These are phyloP conservation scores for Hippopotamyrus pictus DNA, from an alignment of 2,797 vertebrate species.

Conservation along the genomic window DNA sequence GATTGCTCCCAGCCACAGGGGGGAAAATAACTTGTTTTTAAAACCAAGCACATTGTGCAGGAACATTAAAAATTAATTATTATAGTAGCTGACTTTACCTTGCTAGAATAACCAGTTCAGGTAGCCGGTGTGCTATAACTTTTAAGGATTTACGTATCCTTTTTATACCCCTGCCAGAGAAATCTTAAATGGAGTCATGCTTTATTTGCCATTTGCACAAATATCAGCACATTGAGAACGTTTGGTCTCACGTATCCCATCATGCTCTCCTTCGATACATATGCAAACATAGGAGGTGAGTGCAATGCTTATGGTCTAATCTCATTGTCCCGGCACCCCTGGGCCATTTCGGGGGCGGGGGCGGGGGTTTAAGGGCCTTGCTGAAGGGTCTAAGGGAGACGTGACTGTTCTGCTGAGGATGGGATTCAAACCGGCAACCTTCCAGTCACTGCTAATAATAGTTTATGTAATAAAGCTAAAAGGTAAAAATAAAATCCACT, in stretches of 20 bases:
- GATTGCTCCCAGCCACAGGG: neutral
- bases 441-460: neutral
- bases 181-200: neutral
- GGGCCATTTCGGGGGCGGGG: neutral
- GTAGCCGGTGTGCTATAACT: constrained; percentile 43
- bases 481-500: constrained; percentile 19
- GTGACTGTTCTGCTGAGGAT: neutral
- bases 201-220: neutral
- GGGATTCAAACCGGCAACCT: neutral
- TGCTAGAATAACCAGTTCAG: neutral
- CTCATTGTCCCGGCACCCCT: neutral
- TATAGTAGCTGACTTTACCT: neutral
- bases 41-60: neutral
- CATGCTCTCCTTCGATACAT: neutral
- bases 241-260: neutral
- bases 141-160: neutral
- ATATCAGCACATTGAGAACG: neutral
- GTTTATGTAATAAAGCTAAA: neutral
- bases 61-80: neutral
- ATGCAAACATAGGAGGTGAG: neutral
- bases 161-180: neutral
- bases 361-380: neutral
- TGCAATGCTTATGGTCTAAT: neutral
- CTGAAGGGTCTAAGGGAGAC: neutral
- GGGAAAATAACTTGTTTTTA: neutral